Evolutionary conservation across 2,888 invertebrate species (phyloP).

Genomic region (Meliscaeva auricollis): DNA sequence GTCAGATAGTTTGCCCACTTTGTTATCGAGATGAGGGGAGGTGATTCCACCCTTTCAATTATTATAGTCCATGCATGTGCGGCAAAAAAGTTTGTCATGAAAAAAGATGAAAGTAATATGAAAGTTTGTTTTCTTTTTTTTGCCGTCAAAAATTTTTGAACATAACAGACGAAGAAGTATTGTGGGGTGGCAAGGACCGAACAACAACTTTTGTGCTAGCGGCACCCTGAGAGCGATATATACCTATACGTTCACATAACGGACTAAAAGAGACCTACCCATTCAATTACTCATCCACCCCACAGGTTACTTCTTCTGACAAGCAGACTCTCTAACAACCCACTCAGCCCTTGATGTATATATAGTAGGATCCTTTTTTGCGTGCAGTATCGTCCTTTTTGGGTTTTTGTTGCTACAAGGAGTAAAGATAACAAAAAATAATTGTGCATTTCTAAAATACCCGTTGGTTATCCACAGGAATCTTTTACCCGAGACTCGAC

Average conservation of each 20-base stretch:
- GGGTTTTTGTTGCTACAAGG: neutral
- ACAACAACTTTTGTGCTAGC: slow-evolving; percentile 4
- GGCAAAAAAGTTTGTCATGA: slow-evolving; percentile 46
- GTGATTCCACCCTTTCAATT: neutral
- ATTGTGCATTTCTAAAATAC: slow-evolving; percentile 56
- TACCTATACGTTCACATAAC: neutral
- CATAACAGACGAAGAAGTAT: slow-evolving; percentile 12
- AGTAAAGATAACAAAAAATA: slow-evolving; percentile 28
- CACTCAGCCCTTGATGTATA: neutral
- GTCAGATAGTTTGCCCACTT: slow-evolving; percentile 41
- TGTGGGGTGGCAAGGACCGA: slow-evolving; percentile 2
- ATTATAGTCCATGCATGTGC: slow-evolving; percentile 32
- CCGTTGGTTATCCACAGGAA: slow-evolving; percentile 54
- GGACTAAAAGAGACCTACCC: slow-evolving; percentile 27
- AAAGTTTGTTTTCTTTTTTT: slow-evolving; percentile 50
- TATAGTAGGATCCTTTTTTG: slow-evolving; percentile 17
- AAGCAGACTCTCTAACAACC: slow-evolving; percentile 16
- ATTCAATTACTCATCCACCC: slow-evolving; percentile 68
- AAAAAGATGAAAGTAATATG: slow-evolving; percentile 66
- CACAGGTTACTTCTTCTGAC: slow-evolving; percentile 53
- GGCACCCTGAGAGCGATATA: slow-evolving; percentile 14
- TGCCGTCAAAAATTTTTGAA: slow-evolving; percentile 44
- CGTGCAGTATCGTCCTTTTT: slow-evolving; percentile 15
- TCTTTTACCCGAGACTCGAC: neutral
- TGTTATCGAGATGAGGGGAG: neutral